These are phyloP conservation scores for Anthonomus grandis DNA, from an alignment of 1,140 invertebrate species.

Conservation along the genomic window DNA sequence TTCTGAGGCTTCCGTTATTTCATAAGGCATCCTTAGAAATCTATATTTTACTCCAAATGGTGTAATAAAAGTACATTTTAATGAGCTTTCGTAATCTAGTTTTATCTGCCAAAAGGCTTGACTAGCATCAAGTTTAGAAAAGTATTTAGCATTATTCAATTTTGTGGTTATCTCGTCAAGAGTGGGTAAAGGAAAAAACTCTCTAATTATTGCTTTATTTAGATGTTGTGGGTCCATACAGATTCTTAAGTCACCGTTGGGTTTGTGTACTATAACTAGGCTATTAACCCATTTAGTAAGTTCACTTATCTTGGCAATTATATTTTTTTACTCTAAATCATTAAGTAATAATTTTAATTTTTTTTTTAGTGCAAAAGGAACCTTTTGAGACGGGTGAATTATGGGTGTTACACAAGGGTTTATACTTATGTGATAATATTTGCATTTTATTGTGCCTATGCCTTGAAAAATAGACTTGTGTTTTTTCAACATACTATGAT, in stretches of 20 bases:
- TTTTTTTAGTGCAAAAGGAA: constrained; percentile 10
- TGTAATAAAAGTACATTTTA: too few species aligned
- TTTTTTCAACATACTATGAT: too few species aligned
- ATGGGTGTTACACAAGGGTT: not conserved
- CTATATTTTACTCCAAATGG: too few species aligned
- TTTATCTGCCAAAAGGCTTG: constrained; percentile 23
- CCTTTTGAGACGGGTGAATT: not conserved
- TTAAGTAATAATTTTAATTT: constrained; percentile 29
- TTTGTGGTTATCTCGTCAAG: constrained; percentile 33
- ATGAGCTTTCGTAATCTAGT: too few species aligned
- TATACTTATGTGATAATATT: too few species aligned
- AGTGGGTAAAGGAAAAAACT: constrained; percentile 35
- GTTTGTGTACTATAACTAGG: constrained; percentile 24
- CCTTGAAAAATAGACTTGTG: too few species aligned
- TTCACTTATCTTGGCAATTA: constrained; percentile 24
- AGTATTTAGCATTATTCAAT: constrained; percentile 14
- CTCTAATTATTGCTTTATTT: constrained; percentile 36
- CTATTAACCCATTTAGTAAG: constrained; percentile 35
- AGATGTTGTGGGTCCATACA: constrained; percentile 40
- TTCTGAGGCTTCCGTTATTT: too few species aligned
- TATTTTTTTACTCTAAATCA: constrained; percentile 28
- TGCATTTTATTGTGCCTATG: too few species aligned
- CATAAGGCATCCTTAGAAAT: too few species aligned
- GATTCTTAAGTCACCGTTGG: constrained; percentile 34
- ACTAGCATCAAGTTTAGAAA: constrained; percentile 23